Evolutionary conservation across 2,113 vertebrate genomes (phyloP).

Genomic region (Psettodes erumei): DNA sequence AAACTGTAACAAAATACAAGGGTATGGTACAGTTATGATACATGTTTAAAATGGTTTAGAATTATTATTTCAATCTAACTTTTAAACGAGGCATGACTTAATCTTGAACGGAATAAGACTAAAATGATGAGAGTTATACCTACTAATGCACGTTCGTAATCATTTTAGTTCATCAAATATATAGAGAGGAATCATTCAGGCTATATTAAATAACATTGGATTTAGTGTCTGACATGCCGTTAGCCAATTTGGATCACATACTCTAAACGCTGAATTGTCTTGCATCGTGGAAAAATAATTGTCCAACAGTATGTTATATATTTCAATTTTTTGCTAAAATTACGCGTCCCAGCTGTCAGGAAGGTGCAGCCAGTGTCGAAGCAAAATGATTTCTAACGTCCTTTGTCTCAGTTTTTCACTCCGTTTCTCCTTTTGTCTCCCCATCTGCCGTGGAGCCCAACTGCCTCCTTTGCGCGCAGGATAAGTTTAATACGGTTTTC

Average conservation of each 20-base stretch:
- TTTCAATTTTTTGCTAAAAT: neutral
- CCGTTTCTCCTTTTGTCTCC: constrained; percentile 82
- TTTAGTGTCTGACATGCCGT: neutral
- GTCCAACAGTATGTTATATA: neutral
- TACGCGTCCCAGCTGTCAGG: neutral
- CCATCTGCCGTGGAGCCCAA: constrained; percentile 77
- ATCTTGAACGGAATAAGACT: neutral
- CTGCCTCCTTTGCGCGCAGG: constrained; percentile 54
- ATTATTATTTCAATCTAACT: neutral
- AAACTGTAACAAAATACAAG: constrained; percentile 54
- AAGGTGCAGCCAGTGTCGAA: constrained; percentile 37
- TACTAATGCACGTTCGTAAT: neutral
- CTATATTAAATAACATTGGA: neutral
- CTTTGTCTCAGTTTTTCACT: constrained; percentile 80
- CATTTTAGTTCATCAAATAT: neutral
- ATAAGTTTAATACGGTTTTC: constrained; percentile 49
- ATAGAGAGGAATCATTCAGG: neutral
- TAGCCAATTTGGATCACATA: constrained; percentile 6
- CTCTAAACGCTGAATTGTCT: neutral
- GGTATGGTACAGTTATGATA: neutral
- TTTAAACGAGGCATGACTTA: neutral
- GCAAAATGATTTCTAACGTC: constrained; percentile 68
- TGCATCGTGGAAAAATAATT: neutral
- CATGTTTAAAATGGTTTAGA: neutral
- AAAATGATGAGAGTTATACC: neutral